Evolutionary conservation across 1,140 invertebrate species (phyloP).

Genomic region (Conopomorpha cramerella): DNA sequence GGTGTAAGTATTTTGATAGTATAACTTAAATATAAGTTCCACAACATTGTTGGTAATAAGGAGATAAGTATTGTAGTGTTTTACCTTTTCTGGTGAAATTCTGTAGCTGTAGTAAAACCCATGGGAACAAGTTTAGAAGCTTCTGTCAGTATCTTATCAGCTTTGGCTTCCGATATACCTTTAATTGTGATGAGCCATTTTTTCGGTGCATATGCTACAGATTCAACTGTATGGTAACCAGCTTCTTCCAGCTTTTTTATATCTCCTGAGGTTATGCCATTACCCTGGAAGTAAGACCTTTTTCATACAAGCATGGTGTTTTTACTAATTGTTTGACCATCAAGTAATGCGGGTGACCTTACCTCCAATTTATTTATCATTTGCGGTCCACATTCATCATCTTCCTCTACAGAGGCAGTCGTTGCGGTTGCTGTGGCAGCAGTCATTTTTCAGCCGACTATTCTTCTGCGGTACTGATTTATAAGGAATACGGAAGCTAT

Average conservation of each 20-base stretch:
- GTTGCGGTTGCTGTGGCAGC: slow-evolving; percentile 45
- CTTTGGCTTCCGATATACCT: slow-evolving; percentile 97
- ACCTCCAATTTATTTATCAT: slow-evolving; percentile 67
- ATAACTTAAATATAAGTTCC: too few relatives aligned
- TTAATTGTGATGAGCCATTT: slow-evolving; percentile 90
- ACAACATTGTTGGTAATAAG: not conserved
- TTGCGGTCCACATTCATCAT: slow-evolving; percentile 67
- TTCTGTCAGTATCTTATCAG: slow-evolving; percentile 92
- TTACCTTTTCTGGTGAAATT: slow-evolving; percentile 89
- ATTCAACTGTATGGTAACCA: slow-evolving; percentile 94
- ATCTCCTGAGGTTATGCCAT: slow-evolving; percentile 88
- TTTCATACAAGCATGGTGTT: slow-evolving; percentile 6
- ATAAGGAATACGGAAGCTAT: too few relatives aligned
- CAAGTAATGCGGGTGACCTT: slow-evolving; percentile 8
- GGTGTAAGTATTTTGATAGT: too few relatives aligned
- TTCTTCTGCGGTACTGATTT: too few relatives aligned
- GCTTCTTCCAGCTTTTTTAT: slow-evolving; percentile 93
- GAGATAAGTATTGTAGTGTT: slow-evolving; percentile 13
- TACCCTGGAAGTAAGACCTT: slow-evolving; percentile 61
- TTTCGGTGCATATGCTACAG: slow-evolving; percentile 93
- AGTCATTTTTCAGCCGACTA: too few relatives aligned
- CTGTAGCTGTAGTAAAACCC: slow-evolving; percentile 97
- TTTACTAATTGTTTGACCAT: slow-evolving; percentile 3
- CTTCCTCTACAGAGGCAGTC: slow-evolving; percentile 52
- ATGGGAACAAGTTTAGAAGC: slow-evolving; percentile 93